Evolutionary conservation across 1,140 invertebrate genomes (phyloP).

Genomic region (Drosophila cardini): DNA sequence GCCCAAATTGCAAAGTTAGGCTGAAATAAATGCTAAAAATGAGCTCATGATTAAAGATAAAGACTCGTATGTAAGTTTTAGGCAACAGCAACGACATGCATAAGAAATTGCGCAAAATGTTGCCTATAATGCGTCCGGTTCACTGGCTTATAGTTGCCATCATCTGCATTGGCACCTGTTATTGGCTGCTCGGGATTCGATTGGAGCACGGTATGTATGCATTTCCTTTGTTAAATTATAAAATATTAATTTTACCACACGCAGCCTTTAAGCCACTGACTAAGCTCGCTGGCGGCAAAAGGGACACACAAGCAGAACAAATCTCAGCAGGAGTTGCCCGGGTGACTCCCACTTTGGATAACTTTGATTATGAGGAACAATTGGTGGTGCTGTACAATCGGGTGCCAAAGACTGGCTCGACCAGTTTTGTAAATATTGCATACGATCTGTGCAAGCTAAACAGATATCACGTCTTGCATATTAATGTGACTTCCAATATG

Average conservation of each 20-base stretch:
- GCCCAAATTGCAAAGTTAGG: constrained; percentile 19
- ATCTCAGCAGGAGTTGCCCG: not conserved
- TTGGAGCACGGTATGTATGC: constrained; percentile 53
- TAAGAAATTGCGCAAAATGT: constrained; percentile 70
- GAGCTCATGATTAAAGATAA: constrained; percentile 20
- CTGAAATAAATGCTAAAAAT: constrained; percentile 47
- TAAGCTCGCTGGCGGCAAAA: constrained; percentile 28
- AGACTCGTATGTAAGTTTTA: constrained; percentile 7
- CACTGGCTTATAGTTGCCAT: constrained; percentile 61
- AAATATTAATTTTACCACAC: not conserved
- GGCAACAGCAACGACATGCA: constrained; percentile 46
- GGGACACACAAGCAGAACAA: constrained; percentile 15
- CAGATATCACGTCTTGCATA: constrained; percentile 96
- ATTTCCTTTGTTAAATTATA: not conserved
- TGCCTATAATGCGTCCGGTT: constrained; percentile 61
- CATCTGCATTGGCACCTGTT: constrained; percentile 63
- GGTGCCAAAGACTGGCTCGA: constrained; percentile 99
- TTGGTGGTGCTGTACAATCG: constrained; percentile 96
- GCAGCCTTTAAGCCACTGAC: constrained; percentile 61
- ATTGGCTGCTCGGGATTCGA: constrained; percentile 65
- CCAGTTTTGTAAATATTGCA: constrained; percentile 98
- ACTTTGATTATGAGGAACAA: constrained; percentile 86
- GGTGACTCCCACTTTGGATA: constrained; percentile 36
- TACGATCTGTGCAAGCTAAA: constrained; percentile 98
- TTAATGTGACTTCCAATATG: constrained; percentile 98